These are phyloP conservation scores for Brachypalpus laphriformis DNA, from an alignment of 2,888 invertebrate species.

Conservation along the genomic window DNA sequence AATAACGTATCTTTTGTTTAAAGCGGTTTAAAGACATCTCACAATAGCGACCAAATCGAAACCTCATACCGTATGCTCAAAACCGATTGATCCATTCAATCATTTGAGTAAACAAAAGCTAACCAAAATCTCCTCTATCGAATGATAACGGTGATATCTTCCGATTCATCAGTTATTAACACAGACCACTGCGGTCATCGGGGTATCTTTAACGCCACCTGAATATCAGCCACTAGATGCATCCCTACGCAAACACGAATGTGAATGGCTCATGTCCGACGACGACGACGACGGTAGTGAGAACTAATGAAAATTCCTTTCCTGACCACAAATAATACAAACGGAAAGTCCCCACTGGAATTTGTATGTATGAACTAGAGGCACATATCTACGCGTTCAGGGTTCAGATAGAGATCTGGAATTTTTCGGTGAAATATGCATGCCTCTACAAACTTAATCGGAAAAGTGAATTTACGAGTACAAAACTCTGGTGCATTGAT, in stretches of 20 bases:
- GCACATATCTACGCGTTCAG: slow-evolving; percentile 8
- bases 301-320: slow-evolving; percentile 56
- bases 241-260: slow-evolving; percentile 30
- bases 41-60: neutral
- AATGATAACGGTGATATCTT: slow-evolving; percentile 48
- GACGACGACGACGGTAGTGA: too few species aligned
- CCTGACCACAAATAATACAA: slow-evolving; percentile 55
- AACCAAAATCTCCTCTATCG: slow-evolving; percentile 34
- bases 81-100: slow-evolving; percentile 7
- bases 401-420: slow-evolving; percentile 9
- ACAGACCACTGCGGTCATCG: slow-evolving; percentile 42
- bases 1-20: neutral
- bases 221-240: slow-evolving; percentile 23
- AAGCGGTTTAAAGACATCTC: neutral
- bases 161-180: slow-evolving; percentile 66
- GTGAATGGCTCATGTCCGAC: slow-evolving; percentile 33
- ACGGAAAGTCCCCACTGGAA: slow-evolving; percentile 24
- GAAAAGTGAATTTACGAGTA: slow-evolving; percentile 65
- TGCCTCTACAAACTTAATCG: slow-evolving; percentile 65
- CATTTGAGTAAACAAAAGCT: slow-evolving; percentile 39
- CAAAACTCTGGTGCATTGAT: slow-evolving; percentile 1
- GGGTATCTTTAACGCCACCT: slow-evolving; percentile 42
- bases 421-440: slow-evolving; percentile 47
- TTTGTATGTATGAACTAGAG: neutral
- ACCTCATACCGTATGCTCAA: neutral